These are phyloP conservation scores for Calliphora vomitoria DNA, from an alignment of 2,888 invertebrate genomes.

Conservation along the genomic window DNA sequence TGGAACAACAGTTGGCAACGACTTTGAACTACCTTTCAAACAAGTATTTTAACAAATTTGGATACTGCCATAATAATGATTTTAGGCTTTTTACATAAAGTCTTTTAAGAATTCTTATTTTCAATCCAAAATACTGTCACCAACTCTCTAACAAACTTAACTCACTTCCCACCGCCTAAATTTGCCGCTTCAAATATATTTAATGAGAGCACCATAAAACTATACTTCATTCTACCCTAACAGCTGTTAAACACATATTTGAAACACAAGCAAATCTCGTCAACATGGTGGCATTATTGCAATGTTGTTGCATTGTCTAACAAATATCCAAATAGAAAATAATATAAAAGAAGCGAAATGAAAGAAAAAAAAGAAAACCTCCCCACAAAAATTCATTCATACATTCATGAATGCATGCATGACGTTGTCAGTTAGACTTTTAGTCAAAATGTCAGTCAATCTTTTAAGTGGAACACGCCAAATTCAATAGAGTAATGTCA, in stretches of 20 bases:
- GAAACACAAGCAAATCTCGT: not conserved
- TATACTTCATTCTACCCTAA: not conserved
- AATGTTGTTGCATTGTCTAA: conserved; percentile 28
- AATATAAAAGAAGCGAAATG: not conserved
- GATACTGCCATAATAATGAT: no score
- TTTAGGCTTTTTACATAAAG: no score
- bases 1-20: not conserved
- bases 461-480: conserved; percentile 71
- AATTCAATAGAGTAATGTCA: conserved; percentile 63
- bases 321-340: not conserved
- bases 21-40: not conserved
- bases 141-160: no score
- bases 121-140: no score
- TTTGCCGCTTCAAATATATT: not conserved
- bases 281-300: conserved; percentile 26
- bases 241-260: conserved; percentile 1
- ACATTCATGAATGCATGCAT: conserved; percentile 45
- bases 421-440: conserved; percentile 70
- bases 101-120: no score
- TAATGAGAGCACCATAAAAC: conserved; percentile 49
- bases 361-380: conserved; percentile 1
- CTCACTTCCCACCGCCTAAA: not conserved
- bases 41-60: not conserved
- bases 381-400: conserved; percentile 34
- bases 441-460: conserved; percentile 72